Evolutionary conservation across 2,113 vertebrate genomes (phyloP), one percentile per base, ranked within the genome.

Genomic region (Gambusia affinis): DNA sequence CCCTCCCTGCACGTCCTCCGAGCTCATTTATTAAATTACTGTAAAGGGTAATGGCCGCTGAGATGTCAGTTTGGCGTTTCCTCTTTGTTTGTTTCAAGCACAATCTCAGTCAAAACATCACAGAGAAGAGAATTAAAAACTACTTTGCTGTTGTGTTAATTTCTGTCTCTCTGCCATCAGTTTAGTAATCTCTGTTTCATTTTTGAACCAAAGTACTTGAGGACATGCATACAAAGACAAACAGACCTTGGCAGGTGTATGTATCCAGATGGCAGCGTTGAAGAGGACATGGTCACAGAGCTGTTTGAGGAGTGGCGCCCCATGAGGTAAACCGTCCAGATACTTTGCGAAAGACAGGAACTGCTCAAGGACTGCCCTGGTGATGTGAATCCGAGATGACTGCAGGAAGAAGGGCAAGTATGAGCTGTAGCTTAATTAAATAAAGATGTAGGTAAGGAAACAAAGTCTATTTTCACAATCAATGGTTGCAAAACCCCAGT

Each of bases 231-330:
- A 74, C 51, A 54, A 22, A 83, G 29, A 69, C 67, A 73, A 47
- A 79, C 92, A 86, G 82, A 98, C 98, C 96, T 99, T 99, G 89
- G 98, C 97, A 77, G 98, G 98, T 1, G 97, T 99, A 86, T 99
- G 98, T 92, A 99, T 99, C 98, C 98, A 99, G 93, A 99, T 99
- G 90, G 98, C 97, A 27, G 98, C 96, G 78, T 99, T 99, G 93
- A 99, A 99, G 82, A 99, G 95, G 84, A 99, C 96, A 68, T 99
- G 98, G 92, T 99, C 98, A 88, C 98, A 99, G 85, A 99, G 96
- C 87, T 99, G 98, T 86, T 99, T 99, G 83, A 99, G 91, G 63
- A 99, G 94, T 31, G 98, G 98, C 67, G 98, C 98, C 75, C 98
- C 98, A 30, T 99, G 98, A 79, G 97, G 96, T 80, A 99, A 94